These are phyloP conservation scores for Terrapene triunguis DNA, from an alignment of 2,113 vertebrate genomes.

Conservation along the genomic window DNA sequence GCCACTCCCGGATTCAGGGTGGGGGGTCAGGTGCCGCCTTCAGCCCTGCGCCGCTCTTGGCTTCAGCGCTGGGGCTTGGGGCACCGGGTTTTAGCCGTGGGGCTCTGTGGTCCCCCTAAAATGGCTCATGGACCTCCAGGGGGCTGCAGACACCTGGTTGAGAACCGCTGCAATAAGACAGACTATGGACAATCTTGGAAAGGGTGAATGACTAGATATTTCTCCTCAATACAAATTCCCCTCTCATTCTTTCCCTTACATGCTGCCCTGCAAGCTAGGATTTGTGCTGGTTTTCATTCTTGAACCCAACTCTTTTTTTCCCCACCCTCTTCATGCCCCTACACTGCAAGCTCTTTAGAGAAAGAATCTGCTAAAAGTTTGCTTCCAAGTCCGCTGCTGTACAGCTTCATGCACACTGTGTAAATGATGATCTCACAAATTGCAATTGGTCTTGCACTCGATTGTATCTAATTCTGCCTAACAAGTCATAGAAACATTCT, in stretches of 20 bases:
- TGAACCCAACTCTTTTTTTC: not conserved
- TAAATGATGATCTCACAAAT: too few species aligned
- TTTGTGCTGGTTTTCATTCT: not conserved
- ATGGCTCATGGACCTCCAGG: too few species aligned
- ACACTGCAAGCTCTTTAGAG: not conserved
- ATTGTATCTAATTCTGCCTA: too few species aligned
- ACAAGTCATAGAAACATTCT: not conserved
- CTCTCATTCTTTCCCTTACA: not conserved
- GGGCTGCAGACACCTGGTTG: too few species aligned
- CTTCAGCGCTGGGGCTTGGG: too few species aligned
- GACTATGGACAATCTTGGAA: not conserved
- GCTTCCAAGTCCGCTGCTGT: not conserved
- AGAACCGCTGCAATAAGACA: not conserved
- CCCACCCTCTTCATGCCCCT: not conserved
- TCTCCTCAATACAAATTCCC: not conserved
- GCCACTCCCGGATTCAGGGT: too few species aligned
- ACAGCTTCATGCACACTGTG: not conserved
- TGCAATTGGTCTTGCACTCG: too few species aligned
- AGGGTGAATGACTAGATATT: not conserved
- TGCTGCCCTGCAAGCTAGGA: not conserved
- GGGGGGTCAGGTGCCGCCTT: too few species aligned
- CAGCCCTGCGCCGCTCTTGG: too few species aligned
- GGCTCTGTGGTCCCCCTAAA: too few species aligned
- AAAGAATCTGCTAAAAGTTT: not conserved
- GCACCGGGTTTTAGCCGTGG: too few species aligned